A percentile compares a stretch with the other conserved stretches of the same genome.
Evolutionary conservation across 2,888 invertebrate species (phyloP).

Genomic region (Flabesymbios commensalis): DNA sequence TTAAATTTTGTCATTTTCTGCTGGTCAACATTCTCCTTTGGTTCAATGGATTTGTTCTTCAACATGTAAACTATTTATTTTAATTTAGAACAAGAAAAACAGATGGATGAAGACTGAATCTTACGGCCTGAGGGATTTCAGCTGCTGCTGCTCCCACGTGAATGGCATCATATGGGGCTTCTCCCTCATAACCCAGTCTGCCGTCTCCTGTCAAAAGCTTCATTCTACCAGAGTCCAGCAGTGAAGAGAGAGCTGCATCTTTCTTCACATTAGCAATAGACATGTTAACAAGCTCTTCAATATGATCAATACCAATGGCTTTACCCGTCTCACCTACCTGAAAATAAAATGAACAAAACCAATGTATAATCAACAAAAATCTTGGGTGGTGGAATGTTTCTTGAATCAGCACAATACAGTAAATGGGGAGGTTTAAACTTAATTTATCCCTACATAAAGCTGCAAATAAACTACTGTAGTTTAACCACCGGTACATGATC

Average conservation of each 20-base stretch:
- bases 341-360: neutral
- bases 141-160: conserved; percentile 63
- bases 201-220: conserved; percentile 60
- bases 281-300: conserved; percentile 63
- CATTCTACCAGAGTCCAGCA: conserved; percentile 51
- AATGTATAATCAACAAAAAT: neutral
- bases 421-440: too few species aligned
- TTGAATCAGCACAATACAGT: too few species aligned
- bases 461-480: too few species aligned
- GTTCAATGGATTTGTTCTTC: too few species aligned
- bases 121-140: conserved; percentile 60
- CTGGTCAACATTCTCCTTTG: too few species aligned
- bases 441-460: too few species aligned
- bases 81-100: too few species aligned
- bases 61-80: too few species aligned
- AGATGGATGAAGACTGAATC: too few species aligned
- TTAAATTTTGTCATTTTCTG: too few species aligned
- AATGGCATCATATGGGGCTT: conserved; percentile 62
- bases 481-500: too few species aligned
- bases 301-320: conserved; percentile 62
- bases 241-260: conserved; percentile 36
- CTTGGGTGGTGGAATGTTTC: too few species aligned
- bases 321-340: conserved; percentile 59
- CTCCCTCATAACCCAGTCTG: conserved; percentile 49
- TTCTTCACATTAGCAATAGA: conserved; percentile 75